A percentile compares a stretch with the other conserved stretches of the same genome.
Conservation (phyloP, 2,797 vertebrate genomes). For the Macropodus opercularis region DNA sequence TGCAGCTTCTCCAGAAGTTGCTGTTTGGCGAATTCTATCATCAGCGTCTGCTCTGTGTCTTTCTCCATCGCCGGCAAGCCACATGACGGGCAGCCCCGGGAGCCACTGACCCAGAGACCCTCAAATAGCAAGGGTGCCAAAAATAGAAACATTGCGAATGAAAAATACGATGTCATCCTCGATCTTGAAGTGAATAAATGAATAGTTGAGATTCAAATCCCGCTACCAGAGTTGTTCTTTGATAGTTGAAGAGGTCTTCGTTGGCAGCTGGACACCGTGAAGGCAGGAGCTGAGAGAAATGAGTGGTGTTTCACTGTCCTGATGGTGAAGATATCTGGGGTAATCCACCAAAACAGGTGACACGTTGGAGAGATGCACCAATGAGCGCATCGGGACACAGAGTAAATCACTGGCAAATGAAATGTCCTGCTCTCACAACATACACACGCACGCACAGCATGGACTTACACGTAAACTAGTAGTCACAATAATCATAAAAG, state of each 20-base stretch:
- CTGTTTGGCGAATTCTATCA: constrained; percentile 89
- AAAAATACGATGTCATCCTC: constrained; percentile 37
- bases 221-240: constrained; percentile 33
- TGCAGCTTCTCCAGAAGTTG: constrained; percentile 91
- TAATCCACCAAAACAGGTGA: constrained; percentile 86
- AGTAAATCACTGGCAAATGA: constrained; percentile 67
- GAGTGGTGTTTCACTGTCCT: constrained; percentile 61
- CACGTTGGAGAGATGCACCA: constrained; percentile 83
- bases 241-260: constrained; percentile 24
- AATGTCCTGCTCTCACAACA: constrained; percentile 28
- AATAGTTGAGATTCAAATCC: constrained; percentile 21
- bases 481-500: constrained; percentile 4
- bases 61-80: constrained; percentile 74
- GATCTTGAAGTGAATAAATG: constrained; percentile 12
- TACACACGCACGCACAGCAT: constrained; percentile 34
- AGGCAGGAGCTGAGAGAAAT: constrained; percentile 49
- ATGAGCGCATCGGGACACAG: constrained; percentile 75
- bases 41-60: constrained; percentile 78
- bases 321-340: constrained; percentile 77
- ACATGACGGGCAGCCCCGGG: constrained; percentile 83
- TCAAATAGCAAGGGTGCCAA: constrained; percentile 60
- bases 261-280: constrained; percentile 50
- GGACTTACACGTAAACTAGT: constrained; percentile 11
- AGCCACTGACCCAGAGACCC: constrained; percentile 64
- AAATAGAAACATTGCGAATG: constrained; percentile 57